Conservation (phyloP, 2,113 vertebrate genomes). For the Odocoileus hemionus region DNA sequence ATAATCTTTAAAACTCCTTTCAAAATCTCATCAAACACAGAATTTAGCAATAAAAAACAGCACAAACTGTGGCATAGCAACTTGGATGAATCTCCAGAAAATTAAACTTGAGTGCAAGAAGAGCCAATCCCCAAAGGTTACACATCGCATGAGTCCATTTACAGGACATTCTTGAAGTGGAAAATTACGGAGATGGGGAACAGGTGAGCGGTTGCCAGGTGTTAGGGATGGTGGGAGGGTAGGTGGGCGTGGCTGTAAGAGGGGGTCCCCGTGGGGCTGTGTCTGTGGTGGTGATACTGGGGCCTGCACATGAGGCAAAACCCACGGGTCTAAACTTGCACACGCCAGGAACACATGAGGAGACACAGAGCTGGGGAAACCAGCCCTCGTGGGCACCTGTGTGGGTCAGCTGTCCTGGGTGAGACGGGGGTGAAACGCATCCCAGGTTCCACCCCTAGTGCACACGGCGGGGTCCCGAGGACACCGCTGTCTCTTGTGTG, state of each 20-base stretch:
- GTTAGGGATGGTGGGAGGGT: too few relatives aligned
- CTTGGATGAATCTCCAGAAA: neutral
- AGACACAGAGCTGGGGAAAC: accelerated
- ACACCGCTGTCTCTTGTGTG: neutral
- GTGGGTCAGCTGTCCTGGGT: neutral
- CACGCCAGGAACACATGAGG: neutral
- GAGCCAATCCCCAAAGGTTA: neutral
- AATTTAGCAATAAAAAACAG: neutral
- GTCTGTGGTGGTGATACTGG: neutral
- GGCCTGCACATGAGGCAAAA: neutral
- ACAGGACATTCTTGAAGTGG: neutral
- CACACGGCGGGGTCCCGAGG: neutral
- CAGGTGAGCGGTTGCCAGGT: accelerated
- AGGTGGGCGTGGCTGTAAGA: too few relatives aligned
- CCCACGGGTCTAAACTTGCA: neutral
- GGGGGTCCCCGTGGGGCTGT: neutral
- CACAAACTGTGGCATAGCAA: neutral
- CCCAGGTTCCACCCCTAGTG: too few relatives aligned
- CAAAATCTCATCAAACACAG: neutral
- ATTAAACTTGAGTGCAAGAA: neutral
- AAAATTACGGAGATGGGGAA: neutral
- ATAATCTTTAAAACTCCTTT: neutral
- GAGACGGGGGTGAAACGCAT: neutral
- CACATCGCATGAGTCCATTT: accelerated
- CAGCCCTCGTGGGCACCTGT: neutral